Conservation (phyloP, 1,140 invertebrate species). For the Leptoteleia sp. region DNA sequence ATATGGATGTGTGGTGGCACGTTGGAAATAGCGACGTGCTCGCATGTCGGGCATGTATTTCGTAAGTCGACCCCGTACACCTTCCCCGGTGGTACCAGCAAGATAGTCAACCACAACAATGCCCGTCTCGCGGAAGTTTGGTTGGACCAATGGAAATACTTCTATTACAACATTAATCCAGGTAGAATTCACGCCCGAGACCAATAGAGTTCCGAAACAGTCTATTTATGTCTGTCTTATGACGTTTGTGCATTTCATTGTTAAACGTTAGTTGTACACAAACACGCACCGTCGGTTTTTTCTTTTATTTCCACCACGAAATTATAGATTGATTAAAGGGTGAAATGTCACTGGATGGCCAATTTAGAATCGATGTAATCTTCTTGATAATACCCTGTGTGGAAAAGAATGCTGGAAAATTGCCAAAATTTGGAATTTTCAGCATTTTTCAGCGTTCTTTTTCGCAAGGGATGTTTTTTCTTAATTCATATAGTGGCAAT, state of each 20-base stretch:
- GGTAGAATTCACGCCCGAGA: slow-evolving; percentile 83
- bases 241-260: slow-evolving; percentile 31
- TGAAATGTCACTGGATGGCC: too few species aligned
- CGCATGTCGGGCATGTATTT: slow-evolving; percentile 98
- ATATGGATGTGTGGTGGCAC: slow-evolving; percentile 98
- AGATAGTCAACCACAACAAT: slow-evolving; percentile 99
- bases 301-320: too few species aligned
- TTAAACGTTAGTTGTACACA: slow-evolving; percentile 30
- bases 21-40: slow-evolving; percentile 94
- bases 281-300: neutral
- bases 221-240: slow-evolving; percentile 31
- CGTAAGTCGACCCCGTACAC: slow-evolving; percentile 99
- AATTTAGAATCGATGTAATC: too few species aligned
- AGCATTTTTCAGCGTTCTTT: too few species aligned
- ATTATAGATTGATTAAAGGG: too few species aligned
- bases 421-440: too few species aligned
- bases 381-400: too few species aligned
- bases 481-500: too few species aligned
- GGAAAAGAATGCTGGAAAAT: too few species aligned
- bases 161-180: slow-evolving; percentile 99
- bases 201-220: slow-evolving; percentile 44
- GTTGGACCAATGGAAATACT: slow-evolving; percentile 98
- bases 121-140: slow-evolving; percentile 97
- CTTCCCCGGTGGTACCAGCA: slow-evolving; percentile 98
- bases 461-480: too few species aligned